A percentile compares a stretch with the other conserved stretches of the same genome.
Conservation (phyloP, 2,113 vertebrate genomes). For the Damaliscus lunatus region DNA sequence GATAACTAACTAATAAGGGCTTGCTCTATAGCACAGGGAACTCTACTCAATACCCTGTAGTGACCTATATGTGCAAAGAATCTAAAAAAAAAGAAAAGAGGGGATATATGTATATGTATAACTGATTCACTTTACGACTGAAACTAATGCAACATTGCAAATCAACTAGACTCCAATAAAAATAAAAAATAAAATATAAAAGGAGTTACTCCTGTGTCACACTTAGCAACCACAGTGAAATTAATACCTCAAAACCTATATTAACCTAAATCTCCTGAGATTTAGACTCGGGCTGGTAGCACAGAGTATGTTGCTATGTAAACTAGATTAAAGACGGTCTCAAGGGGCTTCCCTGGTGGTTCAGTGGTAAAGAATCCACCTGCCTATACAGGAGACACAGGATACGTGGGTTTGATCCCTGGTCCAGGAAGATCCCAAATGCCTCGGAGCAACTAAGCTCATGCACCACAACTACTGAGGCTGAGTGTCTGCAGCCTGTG, state of each 20-base stretch:
- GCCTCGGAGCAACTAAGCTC: background rate
- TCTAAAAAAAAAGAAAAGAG: background rate
- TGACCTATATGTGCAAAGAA: background rate
- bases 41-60: background rate
- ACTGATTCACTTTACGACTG: background rate
- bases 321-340: background rate
- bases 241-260: background rate
- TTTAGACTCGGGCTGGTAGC: background rate
- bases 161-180: background rate
- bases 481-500: background rate
- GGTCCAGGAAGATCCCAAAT: background rate
- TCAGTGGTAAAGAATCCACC: background rate
- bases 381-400: background rate
- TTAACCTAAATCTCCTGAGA: background rate
- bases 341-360: background rate
- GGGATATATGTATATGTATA: background rate
- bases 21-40: background rate
- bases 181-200: background rate
- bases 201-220: background rate
- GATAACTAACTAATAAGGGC: background rate
- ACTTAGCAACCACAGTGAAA: background rate
- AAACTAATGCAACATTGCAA: background rate
- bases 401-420: background rate
- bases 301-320: background rate
- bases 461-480: background rate